Evolutionary conservation across 1,140 invertebrate species (phyloP).

Genomic region (Brachionus manjavacas): DNA sequence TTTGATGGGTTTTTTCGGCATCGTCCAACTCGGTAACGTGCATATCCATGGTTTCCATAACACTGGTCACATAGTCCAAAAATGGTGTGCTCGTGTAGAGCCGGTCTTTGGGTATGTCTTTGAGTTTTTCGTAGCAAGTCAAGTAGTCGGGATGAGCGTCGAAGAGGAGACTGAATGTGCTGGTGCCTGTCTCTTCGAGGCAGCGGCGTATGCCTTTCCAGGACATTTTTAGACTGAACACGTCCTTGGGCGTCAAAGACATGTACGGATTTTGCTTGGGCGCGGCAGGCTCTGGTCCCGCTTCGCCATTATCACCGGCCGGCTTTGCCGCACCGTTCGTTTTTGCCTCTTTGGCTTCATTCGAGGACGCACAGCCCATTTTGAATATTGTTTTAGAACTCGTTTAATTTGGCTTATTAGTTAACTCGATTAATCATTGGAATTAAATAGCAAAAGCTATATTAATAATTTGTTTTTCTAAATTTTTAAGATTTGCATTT

Average conservation of each 20-base stretch:
- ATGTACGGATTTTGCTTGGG: slow-evolving; percentile 39
- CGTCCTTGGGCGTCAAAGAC: slow-evolving; percentile 26
- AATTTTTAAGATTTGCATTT: slow-evolving; percentile 1
- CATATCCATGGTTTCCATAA: slow-evolving; percentile 15
- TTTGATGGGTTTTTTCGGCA: slow-evolving; percentile 35
- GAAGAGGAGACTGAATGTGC: background rate
- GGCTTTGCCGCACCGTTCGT: background rate
- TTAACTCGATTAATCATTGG: slow-evolving; percentile 13
- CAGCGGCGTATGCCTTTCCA: slow-evolving; percentile 30
- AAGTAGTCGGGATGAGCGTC: background rate
- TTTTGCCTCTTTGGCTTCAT: slow-evolving; percentile 13
- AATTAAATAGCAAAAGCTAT: background rate
- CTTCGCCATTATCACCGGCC: background rate
- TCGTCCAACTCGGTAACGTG: slow-evolving; percentile 19
- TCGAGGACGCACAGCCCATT: slow-evolving; percentile 35
- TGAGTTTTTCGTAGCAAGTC: slow-evolving; percentile 21
- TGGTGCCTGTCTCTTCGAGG: slow-evolving; percentile 22
- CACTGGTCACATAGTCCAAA: background rate
- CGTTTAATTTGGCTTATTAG: background rate
- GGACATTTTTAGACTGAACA: slow-evolving; percentile 38
- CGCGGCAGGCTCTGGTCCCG: background rate
- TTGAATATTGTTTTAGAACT: background rate
- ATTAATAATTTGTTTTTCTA: background rate
- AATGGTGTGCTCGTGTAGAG: background rate
- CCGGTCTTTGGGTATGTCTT: slow-evolving; percentile 1